Percentiles rank a stretch among this genome's conserved stretches.
These are phyloP conservation scores for Lymantria dispar DNA, from an alignment of 2,888 invertebrate genomes.

Conservation along the genomic window DNA sequence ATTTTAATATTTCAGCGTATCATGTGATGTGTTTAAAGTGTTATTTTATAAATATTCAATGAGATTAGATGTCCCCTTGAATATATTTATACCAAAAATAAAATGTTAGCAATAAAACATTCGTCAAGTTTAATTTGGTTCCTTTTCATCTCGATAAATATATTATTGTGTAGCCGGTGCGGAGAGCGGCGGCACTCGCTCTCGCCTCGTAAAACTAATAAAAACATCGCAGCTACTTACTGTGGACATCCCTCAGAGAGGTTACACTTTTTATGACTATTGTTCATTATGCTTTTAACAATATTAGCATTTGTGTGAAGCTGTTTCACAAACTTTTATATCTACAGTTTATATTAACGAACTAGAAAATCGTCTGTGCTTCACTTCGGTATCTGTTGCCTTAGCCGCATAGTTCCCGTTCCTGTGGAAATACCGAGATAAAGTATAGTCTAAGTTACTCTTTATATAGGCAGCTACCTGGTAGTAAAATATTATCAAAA, in stretches of 20 bases:
- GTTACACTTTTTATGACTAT: constrained; percentile 1
- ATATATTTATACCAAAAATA: neutral
- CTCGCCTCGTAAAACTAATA: constrained; percentile 4
- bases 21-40: too few species aligned
- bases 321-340: too few species aligned
- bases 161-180: neutral
- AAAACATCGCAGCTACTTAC: constrained; percentile 1
- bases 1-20: too few species aligned
- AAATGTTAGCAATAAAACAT: neutral
- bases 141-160: constrained; percentile 7
- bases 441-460: too few species aligned
- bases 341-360: too few species aligned
- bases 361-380: too few species aligned
- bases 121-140: constrained; percentile 13
- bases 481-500: too few species aligned
- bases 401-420: too few species aligned
- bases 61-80: neutral
- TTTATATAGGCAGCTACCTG: too few species aligned
- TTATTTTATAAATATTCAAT: neutral
- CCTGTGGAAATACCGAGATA: too few species aligned
- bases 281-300: neutral
- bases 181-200: neutral
- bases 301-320: neutral
- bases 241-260: neutral
- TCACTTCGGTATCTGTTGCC: too few species aligned